These are phyloP conservation scores for Clinocottus analis DNA, from an alignment of 2,113 vertebrate genomes.

Conservation along the genomic window DNA sequence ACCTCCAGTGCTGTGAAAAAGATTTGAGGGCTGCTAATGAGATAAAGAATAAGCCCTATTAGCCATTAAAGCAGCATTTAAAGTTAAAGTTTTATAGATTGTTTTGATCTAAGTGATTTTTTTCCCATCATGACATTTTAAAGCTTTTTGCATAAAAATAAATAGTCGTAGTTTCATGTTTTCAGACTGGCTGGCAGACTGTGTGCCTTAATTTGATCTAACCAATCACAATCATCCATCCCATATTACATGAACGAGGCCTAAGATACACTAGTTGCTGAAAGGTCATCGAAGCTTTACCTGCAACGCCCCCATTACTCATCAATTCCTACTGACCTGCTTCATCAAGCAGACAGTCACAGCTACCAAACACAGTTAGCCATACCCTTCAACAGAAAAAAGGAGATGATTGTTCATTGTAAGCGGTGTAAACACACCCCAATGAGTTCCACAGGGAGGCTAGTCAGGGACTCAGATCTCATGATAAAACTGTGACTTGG, in stretches of 20 bases:
- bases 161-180: too few species aligned
- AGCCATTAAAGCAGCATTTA: slow-evolving; percentile 8
- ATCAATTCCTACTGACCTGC: not conserved
- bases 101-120: slow-evolving; percentile 22
- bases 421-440: slow-evolving; percentile 47
- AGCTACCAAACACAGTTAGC: slow-evolving; percentile 12
- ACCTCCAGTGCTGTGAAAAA: slow-evolving; percentile 1
- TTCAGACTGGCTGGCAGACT: not conserved
- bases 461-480: slow-evolving; percentile 53
- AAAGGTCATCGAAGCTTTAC: not conserved
- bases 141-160: not conserved
- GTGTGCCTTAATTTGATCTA: not conserved
- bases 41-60: slow-evolving; percentile 11
- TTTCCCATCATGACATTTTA: not conserved
- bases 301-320: not conserved
- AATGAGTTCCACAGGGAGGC: slow-evolving; percentile 52
- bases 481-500: slow-evolving; percentile 67
- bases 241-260: not conserved
- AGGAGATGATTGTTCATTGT: slow-evolving; percentile 58
- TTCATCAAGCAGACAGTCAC: slow-evolving; percentile 14
- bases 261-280: not conserved
- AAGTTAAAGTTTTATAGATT: slow-evolving; percentile 13
- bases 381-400: slow-evolving; percentile 18
- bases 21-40: slow-evolving; percentile 29
- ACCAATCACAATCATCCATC: not conserved